phyloP scores from a whole-genome alignment of 2,888 invertebrate genomes.

The Macroteleia sp. region DNA sequence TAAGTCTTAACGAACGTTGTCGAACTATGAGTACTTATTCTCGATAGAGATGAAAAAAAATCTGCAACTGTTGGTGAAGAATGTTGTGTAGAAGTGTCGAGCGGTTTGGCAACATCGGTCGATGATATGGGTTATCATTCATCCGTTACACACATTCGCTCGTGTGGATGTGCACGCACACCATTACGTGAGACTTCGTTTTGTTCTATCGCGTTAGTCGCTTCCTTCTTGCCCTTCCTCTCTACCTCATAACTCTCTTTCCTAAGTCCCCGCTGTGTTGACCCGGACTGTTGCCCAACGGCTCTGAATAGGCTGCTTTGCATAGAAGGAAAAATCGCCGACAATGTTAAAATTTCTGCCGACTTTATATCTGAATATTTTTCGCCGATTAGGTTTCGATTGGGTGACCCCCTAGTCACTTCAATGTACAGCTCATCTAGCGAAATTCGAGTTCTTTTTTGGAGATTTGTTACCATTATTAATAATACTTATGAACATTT shows the following conservation, averaged over 20 bases:
- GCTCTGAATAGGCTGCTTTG: constrained; percentile 56
- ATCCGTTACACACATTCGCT: constrained; percentile 67
- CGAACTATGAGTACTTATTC: constrained; percentile 34
- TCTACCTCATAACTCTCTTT: constrained; percentile 35
- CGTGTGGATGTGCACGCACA: constrained; percentile 39
- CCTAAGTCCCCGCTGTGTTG: constrained; percentile 54
- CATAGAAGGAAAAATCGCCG: constrained; percentile 52
- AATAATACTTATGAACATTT: too few relatives aligned
- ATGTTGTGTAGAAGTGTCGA: constrained; percentile 55
- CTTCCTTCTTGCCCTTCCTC: constrained; percentile 66
- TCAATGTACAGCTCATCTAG: too few relatives aligned
- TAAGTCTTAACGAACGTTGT: constrained; percentile 32
- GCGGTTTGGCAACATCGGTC: constrained; percentile 72
- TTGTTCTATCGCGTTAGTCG: constrained; percentile 67
- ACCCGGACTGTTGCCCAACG: constrained; percentile 46
- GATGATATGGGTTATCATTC: constrained; percentile 73
- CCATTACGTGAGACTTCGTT: constrained; percentile 56
- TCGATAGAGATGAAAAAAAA: constrained; percentile 51
- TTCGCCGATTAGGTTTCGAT: too few relatives aligned
- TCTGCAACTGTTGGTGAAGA: constrained; percentile 46
- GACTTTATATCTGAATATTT: constrained; percentile 21
- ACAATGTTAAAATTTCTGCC: constrained; percentile 44
- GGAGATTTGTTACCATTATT: too few relatives aligned
- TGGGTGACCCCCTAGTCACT: too few relatives aligned
- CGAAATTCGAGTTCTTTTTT: too few relatives aligned